A percentile compares a stretch with the other conserved stretches of the same genome.
Evolutionary conservation across 2,888 invertebrate species (phyloP).

Genomic region (Volucella bombylans): DNA sequence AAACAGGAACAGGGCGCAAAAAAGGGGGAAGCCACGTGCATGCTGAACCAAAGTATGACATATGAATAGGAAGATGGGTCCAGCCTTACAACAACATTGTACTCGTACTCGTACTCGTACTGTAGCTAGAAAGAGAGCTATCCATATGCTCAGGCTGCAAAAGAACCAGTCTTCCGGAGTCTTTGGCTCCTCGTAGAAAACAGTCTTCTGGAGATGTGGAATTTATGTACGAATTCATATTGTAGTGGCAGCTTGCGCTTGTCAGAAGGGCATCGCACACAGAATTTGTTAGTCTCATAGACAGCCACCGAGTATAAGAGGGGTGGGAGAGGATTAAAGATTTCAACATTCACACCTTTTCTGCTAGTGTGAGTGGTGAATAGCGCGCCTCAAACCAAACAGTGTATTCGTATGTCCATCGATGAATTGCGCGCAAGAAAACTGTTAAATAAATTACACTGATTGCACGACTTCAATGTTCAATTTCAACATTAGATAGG

Average conservation of each 20-base stretch:
- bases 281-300: slow-evolving; percentile 21
- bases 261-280: slow-evolving; percentile 36
- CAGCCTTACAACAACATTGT: slow-evolving; percentile 44
- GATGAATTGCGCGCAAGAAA: slow-evolving; percentile 58
- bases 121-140: slow-evolving; percentile 13
- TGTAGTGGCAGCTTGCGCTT: slow-evolving; percentile 45
- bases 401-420: slow-evolving; percentile 45
- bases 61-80: slow-evolving; percentile 70
- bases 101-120: slow-evolving; percentile 47
- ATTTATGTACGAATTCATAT: slow-evolving; percentile 73
- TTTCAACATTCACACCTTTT: slow-evolving; percentile 62
- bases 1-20: not conserved
- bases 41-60: slow-evolving; percentile 60
- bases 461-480: slow-evolving; percentile 74
- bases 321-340: slow-evolving; percentile 8
- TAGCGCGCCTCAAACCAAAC: not conserved
- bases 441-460: slow-evolving; percentile 73
- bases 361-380: slow-evolving; percentile 11
- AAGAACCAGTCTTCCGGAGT: slow-evolving; percentile 66
- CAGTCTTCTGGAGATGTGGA: slow-evolving; percentile 56
- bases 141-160: slow-evolving; percentile 14
- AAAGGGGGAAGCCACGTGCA: not conserved
- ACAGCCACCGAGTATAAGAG: slow-evolving; percentile 36
- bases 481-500: slow-evolving; percentile 71
- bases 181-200: slow-evolving; percentile 1